phyloP scores from a whole-genome alignment of 2,113 vertebrate genomes.

The Paradoxurus hermaphroditus region DNA sequence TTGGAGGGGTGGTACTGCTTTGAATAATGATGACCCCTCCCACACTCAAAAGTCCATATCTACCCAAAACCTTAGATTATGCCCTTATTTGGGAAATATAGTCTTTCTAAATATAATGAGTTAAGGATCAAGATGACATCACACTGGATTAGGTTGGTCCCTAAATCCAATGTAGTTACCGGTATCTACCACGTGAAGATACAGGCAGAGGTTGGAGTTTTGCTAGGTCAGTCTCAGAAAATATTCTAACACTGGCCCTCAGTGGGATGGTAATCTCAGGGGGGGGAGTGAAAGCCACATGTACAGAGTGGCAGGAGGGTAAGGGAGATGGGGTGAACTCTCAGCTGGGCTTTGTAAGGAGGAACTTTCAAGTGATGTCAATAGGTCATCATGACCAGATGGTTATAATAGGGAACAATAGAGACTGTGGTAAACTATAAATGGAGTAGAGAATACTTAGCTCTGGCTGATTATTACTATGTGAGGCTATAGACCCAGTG shows the following conservation, averaged over 20 bases:
- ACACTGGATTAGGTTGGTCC: background rate
- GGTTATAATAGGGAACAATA: background rate
- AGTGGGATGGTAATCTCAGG: background rate
- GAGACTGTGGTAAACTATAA: background rate
- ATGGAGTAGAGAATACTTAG: background rate
- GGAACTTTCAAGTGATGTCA: background rate
- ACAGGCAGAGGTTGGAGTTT: background rate
- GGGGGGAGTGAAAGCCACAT: background rate
- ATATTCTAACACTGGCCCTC: background rate
- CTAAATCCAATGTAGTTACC: background rate
- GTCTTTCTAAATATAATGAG: background rate
- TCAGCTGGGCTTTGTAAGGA: background rate
- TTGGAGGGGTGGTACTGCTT: background rate
- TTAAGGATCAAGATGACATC: background rate
- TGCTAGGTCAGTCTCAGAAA: background rate
- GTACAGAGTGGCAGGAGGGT: no score
- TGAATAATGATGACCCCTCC: background rate
- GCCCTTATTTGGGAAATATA: background rate
- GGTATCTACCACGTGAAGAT: background rate
- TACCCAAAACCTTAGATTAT: background rate
- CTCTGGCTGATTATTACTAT: background rate
- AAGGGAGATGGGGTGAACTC: background rate
- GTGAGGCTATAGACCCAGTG: background rate
- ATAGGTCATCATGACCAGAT: background rate
- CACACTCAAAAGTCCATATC: background rate